A percentile compares a stretch with the other conserved stretches of the same genome.
Evolutionary conservation across 1,140 invertebrate genomes (phyloP).

Genomic region (Cotesia chilonis): DNA sequence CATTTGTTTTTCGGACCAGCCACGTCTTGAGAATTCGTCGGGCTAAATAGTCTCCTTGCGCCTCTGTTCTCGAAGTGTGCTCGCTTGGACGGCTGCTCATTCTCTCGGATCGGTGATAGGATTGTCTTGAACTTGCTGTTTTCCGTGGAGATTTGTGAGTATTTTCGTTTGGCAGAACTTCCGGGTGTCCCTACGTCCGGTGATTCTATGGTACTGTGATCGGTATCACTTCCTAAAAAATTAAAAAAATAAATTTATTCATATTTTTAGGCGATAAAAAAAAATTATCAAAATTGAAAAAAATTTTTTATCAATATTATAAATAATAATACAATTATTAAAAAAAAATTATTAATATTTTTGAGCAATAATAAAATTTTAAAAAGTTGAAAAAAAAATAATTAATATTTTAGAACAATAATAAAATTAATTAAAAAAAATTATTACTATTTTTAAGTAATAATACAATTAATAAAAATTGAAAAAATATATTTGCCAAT

Average conservation of each 20-base stretch:
- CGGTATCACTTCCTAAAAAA: constrained; percentile 2
- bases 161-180: constrained; percentile 51
- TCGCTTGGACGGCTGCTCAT: constrained; percentile 55
- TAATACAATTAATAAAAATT: too few species aligned
- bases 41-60: constrained; percentile 59
- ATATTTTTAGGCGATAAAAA: not conserved
- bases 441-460: too few species aligned
- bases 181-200: not conserved
- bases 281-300: too few species aligned
- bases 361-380: too few species aligned
- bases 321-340: too few species aligned
- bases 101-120: constrained; percentile 61
- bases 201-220: constrained; percentile 8
- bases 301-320: too few species aligned
- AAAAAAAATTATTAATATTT: too few species aligned
- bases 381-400: too few species aligned
- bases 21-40: constrained; percentile 43
- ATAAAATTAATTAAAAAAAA: too few species aligned
- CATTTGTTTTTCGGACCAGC: constrained; percentile 46
- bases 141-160: constrained; percentile 49
- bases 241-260: not conserved
- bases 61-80: constrained; percentile 57
- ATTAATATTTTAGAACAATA: too few species aligned
- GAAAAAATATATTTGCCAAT: too few species aligned
- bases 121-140: constrained; percentile 51